Conservation (phyloP, 1,140 invertebrate genomes). For the Ceratosolen solmsi region DNA sequence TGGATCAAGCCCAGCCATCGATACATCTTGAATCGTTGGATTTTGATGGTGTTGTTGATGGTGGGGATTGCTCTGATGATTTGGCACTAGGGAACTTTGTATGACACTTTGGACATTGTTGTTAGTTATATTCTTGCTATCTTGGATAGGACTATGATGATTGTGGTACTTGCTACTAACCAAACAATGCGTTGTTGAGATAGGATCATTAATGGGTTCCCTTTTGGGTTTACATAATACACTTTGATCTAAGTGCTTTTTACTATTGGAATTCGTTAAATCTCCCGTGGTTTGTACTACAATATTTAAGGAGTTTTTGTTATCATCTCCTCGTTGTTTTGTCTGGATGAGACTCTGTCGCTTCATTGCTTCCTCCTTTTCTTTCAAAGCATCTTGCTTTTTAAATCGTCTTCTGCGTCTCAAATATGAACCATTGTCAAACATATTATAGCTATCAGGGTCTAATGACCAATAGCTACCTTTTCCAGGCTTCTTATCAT, state of each 20-base stretch:
- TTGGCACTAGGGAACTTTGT: constrained; percentile 58
- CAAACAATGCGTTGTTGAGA: constrained; percentile 68
- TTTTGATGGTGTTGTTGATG: constrained; percentile 66
- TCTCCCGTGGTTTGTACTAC: constrained; percentile 35
- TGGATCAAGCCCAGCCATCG: constrained; percentile 71
- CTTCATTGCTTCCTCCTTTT: constrained; percentile 90
- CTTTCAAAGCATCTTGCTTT: constrained; percentile 92
- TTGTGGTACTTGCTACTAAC: constrained; percentile 65
- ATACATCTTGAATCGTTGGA: constrained; percentile 70
- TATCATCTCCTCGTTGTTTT: constrained; percentile 74
- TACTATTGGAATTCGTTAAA: constrained; percentile 34
- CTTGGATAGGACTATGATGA: constrained; percentile 72
- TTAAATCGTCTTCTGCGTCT: constrained; percentile 94
- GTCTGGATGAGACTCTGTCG: constrained; percentile 78
- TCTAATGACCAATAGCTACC: constrained; percentile 98
- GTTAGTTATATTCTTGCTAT: constrained; percentile 60
- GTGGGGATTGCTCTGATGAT: constrained; percentile 32
- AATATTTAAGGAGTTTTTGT: constrained; percentile 63
- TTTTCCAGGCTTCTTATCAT: constrained; percentile 96
- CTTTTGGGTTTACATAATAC: constrained; percentile 75
- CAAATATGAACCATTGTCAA: constrained; percentile 96
- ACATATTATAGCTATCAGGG: constrained; percentile 98
- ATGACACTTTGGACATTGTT: constrained; percentile 54
- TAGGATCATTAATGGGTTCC: constrained; percentile 76
- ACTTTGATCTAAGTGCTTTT: constrained; percentile 10